These are phyloP conservation scores for Ellobius talpinus DNA, from an alignment of 2,113 vertebrate species.

Conservation along the genomic window DNA sequence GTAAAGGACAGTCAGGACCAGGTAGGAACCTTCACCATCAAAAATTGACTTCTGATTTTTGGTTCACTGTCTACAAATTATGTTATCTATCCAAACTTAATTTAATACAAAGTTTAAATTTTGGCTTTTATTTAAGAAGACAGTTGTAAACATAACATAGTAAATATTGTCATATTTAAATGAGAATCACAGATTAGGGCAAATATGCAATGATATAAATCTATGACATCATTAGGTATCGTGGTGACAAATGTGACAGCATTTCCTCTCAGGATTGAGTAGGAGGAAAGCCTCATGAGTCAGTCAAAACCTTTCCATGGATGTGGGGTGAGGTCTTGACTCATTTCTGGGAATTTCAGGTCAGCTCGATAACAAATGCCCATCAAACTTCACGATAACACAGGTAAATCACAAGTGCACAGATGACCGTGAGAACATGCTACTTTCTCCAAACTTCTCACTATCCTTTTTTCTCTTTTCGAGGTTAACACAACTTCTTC, in stretches of 20 bases:
- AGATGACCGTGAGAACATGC: background rate
- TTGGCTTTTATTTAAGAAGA: background rate
- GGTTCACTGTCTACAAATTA: background rate
- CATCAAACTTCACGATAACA: background rate
- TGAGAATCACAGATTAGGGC: background rate
- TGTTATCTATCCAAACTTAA: background rate
- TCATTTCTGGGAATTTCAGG: background rate
- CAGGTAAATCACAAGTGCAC: background rate
- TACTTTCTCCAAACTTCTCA: background rate
- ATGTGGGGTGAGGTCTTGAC: background rate
- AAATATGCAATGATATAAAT: background rate
- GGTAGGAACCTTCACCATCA: background rate
- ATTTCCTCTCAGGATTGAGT: background rate
- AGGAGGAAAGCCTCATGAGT: background rate
- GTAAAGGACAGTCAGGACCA: background rate
- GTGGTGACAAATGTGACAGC: background rate
- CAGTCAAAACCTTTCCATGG: background rate
- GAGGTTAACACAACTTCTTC: background rate
- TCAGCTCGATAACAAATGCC: background rate
- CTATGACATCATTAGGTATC: background rate
- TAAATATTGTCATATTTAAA: constrained; percentile 40
- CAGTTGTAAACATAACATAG: background rate
- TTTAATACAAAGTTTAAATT: constrained; percentile 1
- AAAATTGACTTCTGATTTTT: constrained; percentile 1
- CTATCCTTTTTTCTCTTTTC: background rate